These are phyloP conservation scores for Buceros bicornis DNA, from an alignment of 2,797 vertebrate species.

Conservation along the genomic window DNA sequence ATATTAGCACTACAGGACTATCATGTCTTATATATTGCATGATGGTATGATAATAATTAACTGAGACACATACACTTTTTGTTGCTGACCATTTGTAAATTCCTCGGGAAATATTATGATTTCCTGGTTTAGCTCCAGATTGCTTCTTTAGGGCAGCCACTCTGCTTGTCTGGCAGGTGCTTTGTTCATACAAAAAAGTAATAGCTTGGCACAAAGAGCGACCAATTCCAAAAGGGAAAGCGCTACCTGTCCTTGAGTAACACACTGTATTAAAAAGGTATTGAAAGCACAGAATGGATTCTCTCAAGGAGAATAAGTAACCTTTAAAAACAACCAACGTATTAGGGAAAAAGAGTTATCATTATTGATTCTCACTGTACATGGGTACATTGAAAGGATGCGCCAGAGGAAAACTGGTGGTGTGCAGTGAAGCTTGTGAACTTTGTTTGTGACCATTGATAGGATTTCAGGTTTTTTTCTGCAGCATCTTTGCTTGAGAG, in stretches of 20 bases:
- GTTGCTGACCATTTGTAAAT: neutral
- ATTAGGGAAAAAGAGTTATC: neutral
- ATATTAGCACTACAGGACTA: neutral
- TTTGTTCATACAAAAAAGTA: neutral
- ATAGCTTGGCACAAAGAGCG: neutral
- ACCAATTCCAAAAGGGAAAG: neutral
- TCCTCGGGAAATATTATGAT: neutral
- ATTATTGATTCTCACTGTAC: neutral
- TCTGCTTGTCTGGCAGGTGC: neutral
- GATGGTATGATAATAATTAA: neutral
- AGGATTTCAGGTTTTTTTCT: neutral
- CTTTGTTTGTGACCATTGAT: neutral
- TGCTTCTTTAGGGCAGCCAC: neutral
- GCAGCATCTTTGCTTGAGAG: neutral
- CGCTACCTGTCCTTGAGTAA: neutral
- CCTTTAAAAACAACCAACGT: neutral
- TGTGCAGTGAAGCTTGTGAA: neutral
- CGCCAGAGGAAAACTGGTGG: neutral
- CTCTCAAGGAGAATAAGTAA: neutral
- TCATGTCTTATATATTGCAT: neutral
- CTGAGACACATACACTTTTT: neutral
- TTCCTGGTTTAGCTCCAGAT: neutral
- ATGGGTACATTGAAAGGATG: neutral
- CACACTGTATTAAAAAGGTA: neutral
- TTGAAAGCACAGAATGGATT: neutral